A percentile compares a stretch with the other conserved stretches of the same genome.
Evolutionary conservation across 1,140 invertebrate species (phyloP).

Genomic region (Ceratina japonica): DNA sequence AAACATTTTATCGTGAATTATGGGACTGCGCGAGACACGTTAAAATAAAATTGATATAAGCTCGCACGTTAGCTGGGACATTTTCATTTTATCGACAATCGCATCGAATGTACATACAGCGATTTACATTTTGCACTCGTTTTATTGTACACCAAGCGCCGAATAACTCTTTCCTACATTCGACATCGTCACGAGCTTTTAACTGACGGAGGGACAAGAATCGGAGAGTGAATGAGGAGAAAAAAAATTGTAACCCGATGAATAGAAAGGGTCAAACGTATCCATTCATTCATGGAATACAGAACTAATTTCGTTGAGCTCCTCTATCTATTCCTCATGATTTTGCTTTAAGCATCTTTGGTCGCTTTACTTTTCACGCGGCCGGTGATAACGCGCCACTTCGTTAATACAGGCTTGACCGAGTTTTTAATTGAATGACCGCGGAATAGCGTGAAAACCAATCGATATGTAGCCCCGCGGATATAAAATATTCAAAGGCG

Average conservation of each 20-base stretch:
- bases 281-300: conserved; percentile 20
- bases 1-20: background rate
- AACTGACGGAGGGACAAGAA: background rate
- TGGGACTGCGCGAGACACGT: background rate
- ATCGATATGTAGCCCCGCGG: conserved; percentile 51
- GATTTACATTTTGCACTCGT: conserved; percentile 1
- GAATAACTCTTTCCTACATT: conserved; percentile 13
- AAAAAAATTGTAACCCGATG: conserved; percentile 24
- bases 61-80: background rate
- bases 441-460: conserved; percentile 49
- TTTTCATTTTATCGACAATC: background rate
- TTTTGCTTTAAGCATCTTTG: conserved; percentile 36
- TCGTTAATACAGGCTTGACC: conserved; percentile 60
- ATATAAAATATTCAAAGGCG: conserved; percentile 50
- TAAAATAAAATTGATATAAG: conserved; percentile 23
- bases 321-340: conserved; percentile 2
- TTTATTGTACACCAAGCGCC: background rate
- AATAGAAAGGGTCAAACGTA: background rate
- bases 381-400: conserved; percentile 43
- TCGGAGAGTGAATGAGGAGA: background rate
- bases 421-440: conserved; percentile 64
- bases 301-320: conserved; percentile 45
- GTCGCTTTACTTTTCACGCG: conserved; percentile 26
- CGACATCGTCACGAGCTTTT: background rate
- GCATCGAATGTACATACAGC: background rate